phyloP scores from a whole-genome alignment of 2,113 vertebrate species.

The Clarias batrachus region DNA sequence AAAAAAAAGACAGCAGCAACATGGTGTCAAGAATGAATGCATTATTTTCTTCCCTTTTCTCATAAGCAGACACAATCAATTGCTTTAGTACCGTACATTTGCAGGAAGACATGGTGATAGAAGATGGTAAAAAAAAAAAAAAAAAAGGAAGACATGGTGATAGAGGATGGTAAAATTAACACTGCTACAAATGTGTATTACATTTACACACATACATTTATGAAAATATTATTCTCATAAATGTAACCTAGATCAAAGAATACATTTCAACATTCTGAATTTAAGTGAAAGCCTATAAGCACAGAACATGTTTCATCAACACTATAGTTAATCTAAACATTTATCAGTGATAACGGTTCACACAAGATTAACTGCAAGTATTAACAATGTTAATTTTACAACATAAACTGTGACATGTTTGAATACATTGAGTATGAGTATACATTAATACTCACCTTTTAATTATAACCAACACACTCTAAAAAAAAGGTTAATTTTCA shows the following conservation, averaged over 20 bases:
- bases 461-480: not conserved
- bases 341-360: not conserved
- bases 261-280: not conserved
- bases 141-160: not conserved
- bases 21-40: not conserved
- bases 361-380: not conserved
- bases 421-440: no score
- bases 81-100: no score
- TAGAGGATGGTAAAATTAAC: not conserved
- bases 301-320: not conserved
- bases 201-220: not conserved
- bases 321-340: not conserved
- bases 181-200: not conserved
- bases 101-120: not conserved
- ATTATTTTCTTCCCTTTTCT: not conserved
- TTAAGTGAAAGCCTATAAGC: not conserved
- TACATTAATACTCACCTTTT: not conserved
- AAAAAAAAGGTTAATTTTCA: not conserved
- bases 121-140: not conserved
- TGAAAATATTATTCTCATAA: not conserved
- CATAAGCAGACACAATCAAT: not conserved
- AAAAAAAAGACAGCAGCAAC: not conserved
- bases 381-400: not conserved
- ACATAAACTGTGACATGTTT: not conserved
- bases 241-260: not conserved